Evolutionary conservation across 2,888 invertebrate species (phyloP), one percentile per base, ranked within the genome.

Genomic region (Oscheius sp.): DNA sequence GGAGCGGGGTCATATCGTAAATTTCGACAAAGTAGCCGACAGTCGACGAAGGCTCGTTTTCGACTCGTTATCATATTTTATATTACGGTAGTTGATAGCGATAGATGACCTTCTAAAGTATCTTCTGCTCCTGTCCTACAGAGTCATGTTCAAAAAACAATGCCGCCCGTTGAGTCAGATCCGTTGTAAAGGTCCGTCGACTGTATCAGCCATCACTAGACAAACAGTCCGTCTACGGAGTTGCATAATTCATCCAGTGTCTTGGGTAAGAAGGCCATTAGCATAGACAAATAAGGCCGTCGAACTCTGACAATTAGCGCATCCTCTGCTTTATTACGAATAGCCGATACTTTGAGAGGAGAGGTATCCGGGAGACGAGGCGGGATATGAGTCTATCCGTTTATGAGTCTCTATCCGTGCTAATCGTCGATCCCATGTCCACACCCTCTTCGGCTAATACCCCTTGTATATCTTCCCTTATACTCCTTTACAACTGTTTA

Each of bases 401-500:
- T n/a, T n/a, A n/a, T n/a, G n/a, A n/a, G n/a, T n/a, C n/a, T n/a
- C n/a, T n/a, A n/a, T n/a, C n/a, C n/a, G n/a, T n/a, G n/a, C n/a
- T n/a, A n/a, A n/a, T n/a, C n/a, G n/a, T n/a, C n/a, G n/a, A n/a
- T n/a, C n/a, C n/a, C n/a, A n/a, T n/a, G n/a, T n/a, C n/a, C n/a
- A n/a, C n/a, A n/a, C n/a, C n/a, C n/a, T n/a, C n/a, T n/a, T n/a
- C n/a, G n/a, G n/a, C n/a, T n/a, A n/a, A n/a, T n/a, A n/a, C n/a
- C 54, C 33, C n/a, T 41, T 41, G 59, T 59, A 59, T 59, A 59
- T 59, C 44, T 59, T 41, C 26, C 44, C 24, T 41, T 44, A 17
- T 20, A 26, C 59, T 44, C n/a, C 17, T 59, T 59, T 59, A 59
- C 59, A 44, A 41, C 59, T 57, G 26, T 57, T 57, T 57, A 38